Conservation (phyloP, 2,113 vertebrate species). For the Onychostruthus taczanowskii region DNA sequence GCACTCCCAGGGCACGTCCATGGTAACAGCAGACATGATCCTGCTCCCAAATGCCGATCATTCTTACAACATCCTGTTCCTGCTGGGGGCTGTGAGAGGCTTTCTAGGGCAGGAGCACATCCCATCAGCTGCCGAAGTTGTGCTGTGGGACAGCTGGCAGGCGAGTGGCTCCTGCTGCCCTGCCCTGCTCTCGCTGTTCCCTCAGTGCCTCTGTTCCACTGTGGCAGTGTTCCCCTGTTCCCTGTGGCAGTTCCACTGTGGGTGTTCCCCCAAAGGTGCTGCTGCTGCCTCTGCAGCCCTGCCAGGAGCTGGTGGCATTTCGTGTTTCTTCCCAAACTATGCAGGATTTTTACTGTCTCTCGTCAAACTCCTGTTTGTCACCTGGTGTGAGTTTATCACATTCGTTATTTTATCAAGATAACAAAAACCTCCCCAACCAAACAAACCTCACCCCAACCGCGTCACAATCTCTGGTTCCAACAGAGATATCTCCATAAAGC, state of each 20-base stretch:
- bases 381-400: neutral
- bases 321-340: neutral
- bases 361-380: neutral
- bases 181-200: neutral
- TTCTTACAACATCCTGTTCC: neutral
- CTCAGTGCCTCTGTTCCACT: neutral
- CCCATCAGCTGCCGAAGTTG: neutral
- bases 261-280: neutral
- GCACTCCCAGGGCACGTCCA: neutral
- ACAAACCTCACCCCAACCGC: neutral
- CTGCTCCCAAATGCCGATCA: neutral
- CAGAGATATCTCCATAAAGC: neutral
- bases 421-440: neutral
- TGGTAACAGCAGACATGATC: fast-evolving
- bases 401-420: neutral
- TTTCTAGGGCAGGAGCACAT: neutral
- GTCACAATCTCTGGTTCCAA: neutral
- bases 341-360: neutral
- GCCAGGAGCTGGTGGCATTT: neutral
- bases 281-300: neutral
- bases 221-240: neutral
- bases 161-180: fast-evolving
- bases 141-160: neutral
- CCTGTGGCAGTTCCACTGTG: neutral
- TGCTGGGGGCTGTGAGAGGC: neutral